These are phyloP conservation scores for Glomeris marginata DNA, from an alignment of 2,888 invertebrate species.

Conservation along the genomic window DNA sequence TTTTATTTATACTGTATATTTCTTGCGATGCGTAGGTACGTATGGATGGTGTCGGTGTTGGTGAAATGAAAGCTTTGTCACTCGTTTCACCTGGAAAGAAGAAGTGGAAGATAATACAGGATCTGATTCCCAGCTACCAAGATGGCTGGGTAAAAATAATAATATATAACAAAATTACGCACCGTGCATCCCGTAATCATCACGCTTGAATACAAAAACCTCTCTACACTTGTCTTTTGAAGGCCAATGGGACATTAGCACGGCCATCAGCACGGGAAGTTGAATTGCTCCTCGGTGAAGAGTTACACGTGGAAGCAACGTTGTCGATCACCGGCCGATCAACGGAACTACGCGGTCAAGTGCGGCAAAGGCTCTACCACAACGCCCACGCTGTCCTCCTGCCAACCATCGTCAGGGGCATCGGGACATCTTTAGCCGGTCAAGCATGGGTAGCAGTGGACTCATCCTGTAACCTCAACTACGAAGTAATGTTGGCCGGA, in stretches of 20 bases:
- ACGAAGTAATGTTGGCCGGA: conserved; percentile 41
- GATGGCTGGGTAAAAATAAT: conserved; percentile 14
- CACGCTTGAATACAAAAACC: too few species aligned
- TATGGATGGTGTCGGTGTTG: conserved; percentile 4
- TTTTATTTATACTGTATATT: conserved; percentile 3
- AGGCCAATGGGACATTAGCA: conserved; percentile 56
- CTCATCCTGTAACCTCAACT: conserved; percentile 62
- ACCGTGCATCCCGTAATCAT: too few species aligned
- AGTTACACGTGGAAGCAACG: conserved; percentile 43
- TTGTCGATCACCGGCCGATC: too few species aligned
- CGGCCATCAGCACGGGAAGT: conserved; percentile 63
- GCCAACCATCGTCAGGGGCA: conserved; percentile 15
- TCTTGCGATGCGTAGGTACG: conserved; percentile 10
- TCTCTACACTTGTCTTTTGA: too few species aligned
- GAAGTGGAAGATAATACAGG: conserved; percentile 6
- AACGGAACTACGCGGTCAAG: conserved; percentile 46
- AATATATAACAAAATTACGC: too few species aligned
- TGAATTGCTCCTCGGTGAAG: conserved; percentile 66
- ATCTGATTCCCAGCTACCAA: conserved; percentile 11
- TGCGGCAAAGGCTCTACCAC: conserved; percentile 54
- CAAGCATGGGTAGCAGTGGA: conserved; percentile 73
- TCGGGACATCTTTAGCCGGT: conserved; percentile 37
- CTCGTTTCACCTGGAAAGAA: conserved; percentile 12
- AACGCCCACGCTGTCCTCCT: conserved; percentile 41
- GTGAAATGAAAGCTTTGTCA: conserved; percentile 5